Base-by-base conservation (phyloP, 2,888 invertebrate species). In the Cryptophagus acutangulus region DNA sequence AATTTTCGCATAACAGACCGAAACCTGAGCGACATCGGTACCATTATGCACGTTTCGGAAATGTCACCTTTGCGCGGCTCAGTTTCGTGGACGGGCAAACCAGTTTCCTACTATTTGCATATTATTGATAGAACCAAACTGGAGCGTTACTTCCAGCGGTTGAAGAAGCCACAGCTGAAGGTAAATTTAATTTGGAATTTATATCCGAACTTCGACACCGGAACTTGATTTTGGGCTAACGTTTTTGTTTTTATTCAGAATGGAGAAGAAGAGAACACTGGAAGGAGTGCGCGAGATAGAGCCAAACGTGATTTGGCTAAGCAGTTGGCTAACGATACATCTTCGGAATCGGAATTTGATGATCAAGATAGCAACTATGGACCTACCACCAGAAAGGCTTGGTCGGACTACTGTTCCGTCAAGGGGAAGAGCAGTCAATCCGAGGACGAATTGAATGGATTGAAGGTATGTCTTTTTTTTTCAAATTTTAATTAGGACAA, bases 21-120 rank as follows among this genome's bases (percentile, higher is more conserved):
- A 66, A 97, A 96, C 73, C 78, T 99, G 46, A 92, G 89, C 72
- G 96, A 99, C 73, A 95, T 99, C 66, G 96, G 96, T 52, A 93
- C 96, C 48, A 97, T 99, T 62, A 94, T 99, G 91, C 93, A 95
- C 70, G 94, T 99, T 28, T 87, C 87, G 51, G 95, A 96, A 74
- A 87, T 99, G 82, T 87, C 92, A 48, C 94, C 96, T 12, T 73
- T 95, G 49, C 82, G 87, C 64, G 94, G 94, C 52, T 94, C 94
- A 8, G 97, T 97, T 45, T 97, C 97, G 12, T 99, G 99, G 99
- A 99, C 99, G 45, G 93, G 93, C 52, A 96, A 94, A 71, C 92
- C 96, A 36, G 97, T 99, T 60, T 92, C 94, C 51, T 99, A 99
- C 77, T 99, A 92, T 75, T 79, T 97, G 59, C 99, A 99, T 73